Conservation (phyloP, 2,797 vertebrate genomes). For the Psittacula echo region DNA sequence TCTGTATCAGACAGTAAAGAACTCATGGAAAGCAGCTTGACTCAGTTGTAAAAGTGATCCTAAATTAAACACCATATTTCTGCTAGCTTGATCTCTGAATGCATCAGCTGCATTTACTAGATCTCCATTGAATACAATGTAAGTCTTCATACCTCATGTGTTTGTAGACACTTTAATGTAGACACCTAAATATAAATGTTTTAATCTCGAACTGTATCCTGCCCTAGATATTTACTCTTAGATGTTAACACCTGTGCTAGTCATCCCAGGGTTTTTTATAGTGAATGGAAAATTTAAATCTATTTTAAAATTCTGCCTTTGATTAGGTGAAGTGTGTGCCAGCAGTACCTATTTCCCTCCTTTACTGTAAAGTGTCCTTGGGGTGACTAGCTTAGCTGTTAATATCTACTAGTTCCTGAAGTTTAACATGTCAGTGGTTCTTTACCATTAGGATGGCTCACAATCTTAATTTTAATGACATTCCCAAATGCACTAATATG, state of each 20-base stretch:
- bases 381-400: not conserved
- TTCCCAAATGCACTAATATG: not conserved
- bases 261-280: not conserved
- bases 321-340: not conserved
- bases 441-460: not conserved
- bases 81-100: not conserved
- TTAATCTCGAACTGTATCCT: not conserved
- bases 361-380: not conserved
- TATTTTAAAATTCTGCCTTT: slow-evolving; percentile 6
- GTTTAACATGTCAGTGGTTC: not conserved
- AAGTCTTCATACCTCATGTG: not conserved
- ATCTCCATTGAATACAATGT: not conserved
- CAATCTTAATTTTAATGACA: not conserved
- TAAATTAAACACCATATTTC: not conserved
- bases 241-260: not conserved
- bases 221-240: slow-evolving; percentile 23
- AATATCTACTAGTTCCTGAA: not conserved
- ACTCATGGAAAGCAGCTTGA: not conserved
- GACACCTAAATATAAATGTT: not conserved
- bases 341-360: not conserved
- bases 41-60: not conserved
- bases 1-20: not conserved
- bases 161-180: not conserved
- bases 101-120: not conserved
- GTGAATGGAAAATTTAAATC: not conserved